Conservation (phyloP, 2,113 vertebrate genomes). For the Cyanoderma ruficeps region DNA sequence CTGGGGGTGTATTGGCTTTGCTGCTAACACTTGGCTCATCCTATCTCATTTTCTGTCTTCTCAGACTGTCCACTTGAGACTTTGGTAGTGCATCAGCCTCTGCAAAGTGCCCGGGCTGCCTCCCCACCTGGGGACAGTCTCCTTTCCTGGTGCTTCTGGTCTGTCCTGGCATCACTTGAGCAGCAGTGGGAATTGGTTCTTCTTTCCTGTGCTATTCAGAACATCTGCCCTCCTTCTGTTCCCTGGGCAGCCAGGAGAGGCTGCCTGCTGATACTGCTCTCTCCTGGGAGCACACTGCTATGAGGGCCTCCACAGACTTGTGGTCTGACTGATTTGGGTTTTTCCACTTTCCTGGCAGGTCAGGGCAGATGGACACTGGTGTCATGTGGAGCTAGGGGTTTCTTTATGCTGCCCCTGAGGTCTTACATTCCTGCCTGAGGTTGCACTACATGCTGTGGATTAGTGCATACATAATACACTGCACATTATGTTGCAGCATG, state of each 20-base stretch:
- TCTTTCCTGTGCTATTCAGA: not conserved
- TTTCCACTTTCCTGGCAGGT: not conserved
- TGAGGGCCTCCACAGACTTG: not conserved
- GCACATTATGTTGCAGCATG: not conserved
- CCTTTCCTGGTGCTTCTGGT: not conserved
- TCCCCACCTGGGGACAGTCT: rapidly evolving
- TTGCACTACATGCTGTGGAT: not conserved
- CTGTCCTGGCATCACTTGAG: not conserved
- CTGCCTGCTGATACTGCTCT: not conserved
- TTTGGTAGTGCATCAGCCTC: not conserved
- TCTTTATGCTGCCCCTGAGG: not conserved
- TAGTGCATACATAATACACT: not conserved
- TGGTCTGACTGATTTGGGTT: not conserved
- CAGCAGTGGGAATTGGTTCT: not conserved
- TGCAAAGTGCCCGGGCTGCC: not conserved
- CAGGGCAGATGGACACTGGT: not conserved
- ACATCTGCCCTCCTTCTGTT: not conserved
- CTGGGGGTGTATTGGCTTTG: not conserved
- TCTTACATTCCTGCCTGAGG: not conserved
- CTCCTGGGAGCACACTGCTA: not conserved
- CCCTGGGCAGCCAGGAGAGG: rapidly evolving
- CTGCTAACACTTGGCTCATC: not conserved
- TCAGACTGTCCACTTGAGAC: not conserved
- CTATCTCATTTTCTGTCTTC: not conserved
- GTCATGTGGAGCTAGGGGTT: not conserved